phyloP scores from a whole-genome alignment of 2,888 invertebrate species.

The Lacanobia oleracea region DNA sequence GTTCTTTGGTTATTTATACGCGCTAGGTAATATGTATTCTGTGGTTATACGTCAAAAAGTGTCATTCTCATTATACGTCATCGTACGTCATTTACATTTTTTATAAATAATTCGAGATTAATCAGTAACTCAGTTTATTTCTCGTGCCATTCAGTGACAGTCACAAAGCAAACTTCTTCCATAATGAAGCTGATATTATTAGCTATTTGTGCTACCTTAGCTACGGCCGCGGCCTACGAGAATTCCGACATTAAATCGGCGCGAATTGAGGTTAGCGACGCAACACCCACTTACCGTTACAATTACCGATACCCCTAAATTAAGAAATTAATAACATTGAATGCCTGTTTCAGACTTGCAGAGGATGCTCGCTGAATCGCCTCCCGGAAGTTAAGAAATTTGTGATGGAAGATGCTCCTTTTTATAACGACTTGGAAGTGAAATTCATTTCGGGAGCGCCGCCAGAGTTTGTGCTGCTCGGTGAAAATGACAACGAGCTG shows the following conservation, averaged over 20 bases:
- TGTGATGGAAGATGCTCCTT: constrained; percentile 92
- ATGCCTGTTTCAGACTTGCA: constrained; percentile 91
- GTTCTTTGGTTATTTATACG: no score
- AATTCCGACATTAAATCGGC: constrained; percentile 81
- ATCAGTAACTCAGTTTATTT: constrained; percentile 15
- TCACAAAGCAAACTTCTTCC: constrained; percentile 13
- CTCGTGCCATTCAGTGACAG: constrained; percentile 4
- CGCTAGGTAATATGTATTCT: no score
- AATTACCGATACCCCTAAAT: neutral
- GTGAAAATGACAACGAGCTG: constrained; percentile 90
- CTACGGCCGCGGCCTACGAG: constrained; percentile 73
- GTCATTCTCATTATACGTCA: no score
- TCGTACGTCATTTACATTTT: neutral
- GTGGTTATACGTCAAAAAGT: no score
- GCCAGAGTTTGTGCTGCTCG: constrained; percentile 92
- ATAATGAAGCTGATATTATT: constrained; percentile 71
- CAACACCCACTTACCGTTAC: neutral
- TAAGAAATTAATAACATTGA: neutral
- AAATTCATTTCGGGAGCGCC: constrained; percentile 92
- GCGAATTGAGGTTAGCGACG: constrained; percentile 83
- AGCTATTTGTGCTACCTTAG: constrained; percentile 67
- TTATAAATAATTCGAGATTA: neutral
- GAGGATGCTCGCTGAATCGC: constrained; percentile 92
- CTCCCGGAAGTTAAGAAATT: constrained; percentile 92
- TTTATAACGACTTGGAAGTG: constrained; percentile 91